phyloP scores from a whole-genome alignment of 2,888 invertebrate genomes.

The Trypoxylon attenuatum region DNA sequence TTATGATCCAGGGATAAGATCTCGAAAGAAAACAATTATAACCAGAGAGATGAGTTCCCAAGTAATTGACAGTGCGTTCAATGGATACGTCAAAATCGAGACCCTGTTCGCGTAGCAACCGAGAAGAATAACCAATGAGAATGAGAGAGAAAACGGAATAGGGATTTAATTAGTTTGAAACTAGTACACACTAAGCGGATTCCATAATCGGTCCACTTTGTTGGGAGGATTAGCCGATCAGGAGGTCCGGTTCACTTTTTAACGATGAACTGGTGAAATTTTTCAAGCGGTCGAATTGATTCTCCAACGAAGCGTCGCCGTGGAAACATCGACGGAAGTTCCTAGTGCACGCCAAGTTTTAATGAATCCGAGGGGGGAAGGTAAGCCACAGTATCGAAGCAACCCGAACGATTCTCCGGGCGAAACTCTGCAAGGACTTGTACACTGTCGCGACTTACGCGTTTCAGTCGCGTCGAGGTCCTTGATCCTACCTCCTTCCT shows the following conservation, averaged over 20 bases:
- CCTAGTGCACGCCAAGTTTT: no score
- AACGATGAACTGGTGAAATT: no score
- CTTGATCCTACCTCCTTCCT: conserved; percentile 17
- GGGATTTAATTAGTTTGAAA: conserved; percentile 21
- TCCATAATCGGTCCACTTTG: conserved; percentile 6
- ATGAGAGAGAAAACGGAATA: no score
- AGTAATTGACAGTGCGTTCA: not conserved
- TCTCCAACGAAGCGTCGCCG: no score
- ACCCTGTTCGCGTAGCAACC: not conserved
- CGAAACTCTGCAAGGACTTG: conserved; percentile 37
- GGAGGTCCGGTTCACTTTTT: no score
- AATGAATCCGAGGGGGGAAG: no score
- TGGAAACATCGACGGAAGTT: no score
- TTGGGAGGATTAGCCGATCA: no score
- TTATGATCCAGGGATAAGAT: conserved; percentile 3
- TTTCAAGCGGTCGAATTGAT: no score
- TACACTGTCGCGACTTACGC: conserved; percentile 31
- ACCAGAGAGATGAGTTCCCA: not conserved
- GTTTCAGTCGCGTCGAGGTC: conserved; percentile 9
- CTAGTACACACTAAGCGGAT: conserved; percentile 2
- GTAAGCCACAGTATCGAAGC: no score
- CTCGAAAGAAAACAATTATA: conserved; percentile 22
- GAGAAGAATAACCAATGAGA: no score
- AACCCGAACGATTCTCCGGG: no score
- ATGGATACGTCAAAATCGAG: not conserved